These are phyloP conservation scores for Spilarctia lutea DNA, from an alignment of 2,888 invertebrate genomes.

Conservation along the genomic window DNA sequence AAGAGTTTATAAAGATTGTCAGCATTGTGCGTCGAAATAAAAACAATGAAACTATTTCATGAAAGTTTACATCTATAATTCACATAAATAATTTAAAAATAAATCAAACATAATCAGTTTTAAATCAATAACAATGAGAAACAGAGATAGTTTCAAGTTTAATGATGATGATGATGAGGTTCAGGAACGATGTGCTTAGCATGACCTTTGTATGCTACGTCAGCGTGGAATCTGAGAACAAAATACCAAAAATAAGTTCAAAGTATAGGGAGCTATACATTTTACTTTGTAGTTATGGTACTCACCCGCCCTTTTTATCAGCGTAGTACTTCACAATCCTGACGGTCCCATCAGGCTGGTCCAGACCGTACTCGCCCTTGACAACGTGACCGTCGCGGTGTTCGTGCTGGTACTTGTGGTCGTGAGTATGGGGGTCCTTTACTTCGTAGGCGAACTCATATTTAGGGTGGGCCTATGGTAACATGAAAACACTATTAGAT, in stretches of 20 bases:
- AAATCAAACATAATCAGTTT: neutral
- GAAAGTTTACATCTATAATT: neutral
- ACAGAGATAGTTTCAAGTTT: neutral
- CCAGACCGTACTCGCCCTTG: constrained; percentile 40
- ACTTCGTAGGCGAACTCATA: constrained; percentile 78
- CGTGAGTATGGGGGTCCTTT: constrained; percentile 78
- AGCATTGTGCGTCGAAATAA: too few species aligned
- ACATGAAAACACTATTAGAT: neutral
- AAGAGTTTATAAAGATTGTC: too few species aligned
- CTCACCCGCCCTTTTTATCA: constrained; percentile 42
- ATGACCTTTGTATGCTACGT: constrained; percentile 44
- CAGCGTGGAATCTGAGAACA: constrained; percentile 52
- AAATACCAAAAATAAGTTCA: constrained; percentile 9
- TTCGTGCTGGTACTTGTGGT: constrained; percentile 79
- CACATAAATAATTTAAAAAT: neutral
- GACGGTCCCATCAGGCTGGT: constrained; percentile 43
- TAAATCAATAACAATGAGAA: neutral
- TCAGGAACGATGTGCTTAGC: constrained; percentile 22
- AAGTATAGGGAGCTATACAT: too few species aligned
- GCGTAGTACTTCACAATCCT: constrained; percentile 47
- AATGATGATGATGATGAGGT: constrained; percentile 24
- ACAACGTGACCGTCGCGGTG: constrained; percentile 56
- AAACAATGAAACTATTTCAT: too few species aligned
- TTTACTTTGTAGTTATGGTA: too few species aligned
- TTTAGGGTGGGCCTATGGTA: constrained; percentile 58